These are phyloP conservation scores for Hermodice carunculata DNA, from an alignment of 2,888 invertebrate genomes.

Conservation along the genomic window DNA sequence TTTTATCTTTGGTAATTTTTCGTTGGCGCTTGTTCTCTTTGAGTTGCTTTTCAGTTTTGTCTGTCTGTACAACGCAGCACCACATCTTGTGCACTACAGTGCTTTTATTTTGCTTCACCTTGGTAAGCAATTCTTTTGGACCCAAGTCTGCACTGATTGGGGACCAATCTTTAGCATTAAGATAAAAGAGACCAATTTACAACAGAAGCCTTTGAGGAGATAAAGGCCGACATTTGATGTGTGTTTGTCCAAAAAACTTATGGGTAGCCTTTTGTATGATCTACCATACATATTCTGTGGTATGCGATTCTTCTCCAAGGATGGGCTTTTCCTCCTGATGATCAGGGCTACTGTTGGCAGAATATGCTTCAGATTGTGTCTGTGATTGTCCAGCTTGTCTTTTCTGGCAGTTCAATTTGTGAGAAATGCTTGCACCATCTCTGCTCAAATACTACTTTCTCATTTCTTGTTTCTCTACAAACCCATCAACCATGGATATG, in stretches of 20 bases:
- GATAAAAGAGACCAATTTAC: background rate
- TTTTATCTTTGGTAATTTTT: background rate
- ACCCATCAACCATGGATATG: constrained; percentile 27
- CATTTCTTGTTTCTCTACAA: background rate
- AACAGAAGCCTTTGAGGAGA: background rate
- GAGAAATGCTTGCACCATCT: too few species aligned
- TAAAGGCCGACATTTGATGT: background rate
- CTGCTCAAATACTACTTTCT: too few species aligned
- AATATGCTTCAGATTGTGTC: constrained; percentile 22
- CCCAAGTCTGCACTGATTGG: background rate
- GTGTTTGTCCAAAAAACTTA: background rate
- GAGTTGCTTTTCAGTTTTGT: background rate
- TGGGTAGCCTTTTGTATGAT: background rate
- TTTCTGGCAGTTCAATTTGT: too few species aligned
- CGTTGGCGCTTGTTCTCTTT: background rate
- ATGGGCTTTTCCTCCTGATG: constrained; percentile 14
- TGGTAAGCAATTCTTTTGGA: background rate
- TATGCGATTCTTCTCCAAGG: background rate
- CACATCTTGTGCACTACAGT: background rate
- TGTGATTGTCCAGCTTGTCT: constrained; percentile 7
- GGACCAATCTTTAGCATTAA: background rate
- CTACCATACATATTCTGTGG: background rate
- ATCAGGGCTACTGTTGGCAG: constrained; percentile 13
- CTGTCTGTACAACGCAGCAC: background rate
- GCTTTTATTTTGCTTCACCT: background rate